A percentile compares a stretch with the other conserved stretches of the same genome.
Evolutionary conservation across 2,888 invertebrate genomes (phyloP).

Genomic region (Alcis repandata): DNA sequence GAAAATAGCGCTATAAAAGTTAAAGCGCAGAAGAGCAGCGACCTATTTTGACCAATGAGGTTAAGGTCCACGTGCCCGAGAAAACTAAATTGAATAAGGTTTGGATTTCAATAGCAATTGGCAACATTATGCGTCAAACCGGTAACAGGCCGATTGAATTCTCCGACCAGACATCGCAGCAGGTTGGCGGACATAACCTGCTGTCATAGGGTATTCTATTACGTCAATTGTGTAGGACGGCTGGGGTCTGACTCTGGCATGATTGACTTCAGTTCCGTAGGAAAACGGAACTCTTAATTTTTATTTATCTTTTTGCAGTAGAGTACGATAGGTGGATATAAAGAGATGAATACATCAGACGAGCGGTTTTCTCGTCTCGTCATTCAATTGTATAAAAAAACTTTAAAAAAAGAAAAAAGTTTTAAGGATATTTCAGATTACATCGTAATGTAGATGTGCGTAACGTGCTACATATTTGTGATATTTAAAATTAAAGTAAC

Average conservation of each 20-base stretch:
- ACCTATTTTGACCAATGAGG: neutral
- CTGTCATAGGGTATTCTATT: neutral
- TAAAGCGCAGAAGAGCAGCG: neutral
- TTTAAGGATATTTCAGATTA: too few species aligned
- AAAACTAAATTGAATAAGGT: neutral
- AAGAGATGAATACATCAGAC: too few species aligned
- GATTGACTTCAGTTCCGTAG: neutral
- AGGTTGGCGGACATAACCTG: neutral
- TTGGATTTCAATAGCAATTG: constrained; percentile 2
- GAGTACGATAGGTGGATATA: too few species aligned
- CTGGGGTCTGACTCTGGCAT: too few species aligned
- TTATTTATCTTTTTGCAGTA: too few species aligned
- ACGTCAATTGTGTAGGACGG: neutral
- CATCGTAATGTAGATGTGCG: too few species aligned
- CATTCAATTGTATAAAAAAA: too few species aligned
- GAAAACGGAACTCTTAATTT: too few species aligned
- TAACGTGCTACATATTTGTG: too few species aligned
- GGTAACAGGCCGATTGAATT: constrained; percentile 2
- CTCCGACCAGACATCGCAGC: neutral
- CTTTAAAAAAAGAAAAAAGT: too few species aligned
- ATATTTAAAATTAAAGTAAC: too few species aligned
- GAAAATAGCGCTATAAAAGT: neutral
- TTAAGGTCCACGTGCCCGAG: neutral
- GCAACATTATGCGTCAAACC: neutral
- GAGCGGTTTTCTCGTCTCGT: too few species aligned